Base-by-base conservation (phyloP, 1,140 invertebrate genomes). In the Planococcus citri region DNA sequence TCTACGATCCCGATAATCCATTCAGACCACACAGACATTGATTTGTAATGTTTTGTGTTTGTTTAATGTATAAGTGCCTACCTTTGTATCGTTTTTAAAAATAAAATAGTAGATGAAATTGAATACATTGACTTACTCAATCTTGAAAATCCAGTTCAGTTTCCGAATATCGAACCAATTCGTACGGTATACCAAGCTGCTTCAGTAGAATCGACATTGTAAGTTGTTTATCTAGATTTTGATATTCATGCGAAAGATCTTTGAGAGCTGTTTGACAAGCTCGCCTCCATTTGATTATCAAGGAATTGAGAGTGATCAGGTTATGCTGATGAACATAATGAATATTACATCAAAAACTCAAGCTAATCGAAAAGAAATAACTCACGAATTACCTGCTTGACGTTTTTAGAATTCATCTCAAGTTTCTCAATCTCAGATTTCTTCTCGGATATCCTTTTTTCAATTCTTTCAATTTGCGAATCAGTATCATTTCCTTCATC, bases 1-100 rank as follows among this genome's bases (percentile, higher is more conserved):
- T 96, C 14, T 95, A 91, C 79, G 87, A 95, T 79, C 88, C 89
- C 0, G 88, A 93, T 74, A 83, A 84, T 71, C 92, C 92, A 6
- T 78, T 91, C 20, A 83, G 88, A 75, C 87, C 88, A 2, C 91
- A 95, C 78, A 82, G 84, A 78, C 89, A 87, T 81, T 90, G 85
- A 78, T 71, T 58, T 64, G 60, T 22, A 64, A 25, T 20, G 17
- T 25, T 17, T 25, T 3, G 4, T 64, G 17, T 58, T 20, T 58
- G 21, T 58, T 58, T 58, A 58, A 6, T 58, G 17, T n/a, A 20
- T 58, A 3, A n/a, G n/a, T n/a, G n/a, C n/a, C n/a, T n/a, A n/a
- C n/a, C n/a, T 60, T 60, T 20, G 17, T 22, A 20, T 60, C 20
- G 6, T 60, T 9, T 22, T 60, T 8, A n/a, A n/a, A n/a, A 60